These are phyloP conservation scores for Apis mellifera DNA, from an alignment of 1,140 invertebrate genomes.

Conservation along the genomic window DNA sequence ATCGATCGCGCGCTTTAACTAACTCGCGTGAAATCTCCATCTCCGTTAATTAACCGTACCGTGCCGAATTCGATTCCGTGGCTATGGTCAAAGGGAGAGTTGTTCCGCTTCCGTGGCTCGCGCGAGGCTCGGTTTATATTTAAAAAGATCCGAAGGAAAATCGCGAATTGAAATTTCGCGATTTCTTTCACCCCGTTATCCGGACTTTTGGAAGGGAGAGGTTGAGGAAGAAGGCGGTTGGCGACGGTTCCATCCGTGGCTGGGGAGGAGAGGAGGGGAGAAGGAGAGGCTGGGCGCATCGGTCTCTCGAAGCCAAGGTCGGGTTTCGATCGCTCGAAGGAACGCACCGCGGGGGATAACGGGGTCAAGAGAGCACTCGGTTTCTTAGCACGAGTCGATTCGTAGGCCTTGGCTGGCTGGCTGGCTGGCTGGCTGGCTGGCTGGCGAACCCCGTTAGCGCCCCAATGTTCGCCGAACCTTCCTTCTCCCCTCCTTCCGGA, in stretches of 20 bases:
- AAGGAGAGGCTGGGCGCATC: constrained; percentile 36
- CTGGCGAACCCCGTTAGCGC: constrained; percentile 37
- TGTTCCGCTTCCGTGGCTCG: not conserved
- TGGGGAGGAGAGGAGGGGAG: not conserved
- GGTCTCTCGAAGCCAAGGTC: constrained; percentile 61
- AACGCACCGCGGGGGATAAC: constrained; percentile 48
- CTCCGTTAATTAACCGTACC: not conserved
- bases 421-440: not conserved
- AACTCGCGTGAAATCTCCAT: not conserved
- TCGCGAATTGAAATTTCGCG: too few species aligned
- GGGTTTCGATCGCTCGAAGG: constrained; percentile 59
- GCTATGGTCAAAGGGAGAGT: not conserved
- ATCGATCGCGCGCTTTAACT: constrained; percentile 3
- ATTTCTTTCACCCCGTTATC: too few species aligned
- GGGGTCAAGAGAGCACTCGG: constrained; percentile 63
- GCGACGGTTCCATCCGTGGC: too few species aligned
- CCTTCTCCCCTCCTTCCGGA: constrained; percentile 49
- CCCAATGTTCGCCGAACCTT: constrained; percentile 57
- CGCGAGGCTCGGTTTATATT: not conserved
- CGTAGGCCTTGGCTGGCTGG: constrained; percentile 15
- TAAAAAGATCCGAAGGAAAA: not conserved
- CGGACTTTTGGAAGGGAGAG: too few species aligned
- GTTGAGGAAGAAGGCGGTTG: too few species aligned
- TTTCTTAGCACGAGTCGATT: constrained; percentile 38
- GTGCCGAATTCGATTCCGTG: not conserved